Conservation (phyloP, 2,797 vertebrate genomes). For the Zenarchopterus dispar region DNA sequence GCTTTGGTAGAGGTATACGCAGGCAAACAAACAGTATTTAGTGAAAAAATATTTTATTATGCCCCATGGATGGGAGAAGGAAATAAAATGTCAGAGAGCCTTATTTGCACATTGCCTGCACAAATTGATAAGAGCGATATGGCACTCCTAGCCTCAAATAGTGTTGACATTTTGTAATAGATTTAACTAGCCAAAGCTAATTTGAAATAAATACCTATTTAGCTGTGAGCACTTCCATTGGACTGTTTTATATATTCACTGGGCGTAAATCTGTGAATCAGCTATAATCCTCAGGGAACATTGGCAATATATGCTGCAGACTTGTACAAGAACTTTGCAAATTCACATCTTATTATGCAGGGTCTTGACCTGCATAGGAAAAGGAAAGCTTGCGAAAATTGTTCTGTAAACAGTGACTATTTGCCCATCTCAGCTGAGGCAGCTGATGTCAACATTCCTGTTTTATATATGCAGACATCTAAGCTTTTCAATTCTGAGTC, state of each 20-base stretch:
- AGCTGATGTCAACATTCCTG: background rate
- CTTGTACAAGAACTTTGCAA: background rate
- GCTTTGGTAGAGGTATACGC: background rate
- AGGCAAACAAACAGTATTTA: background rate
- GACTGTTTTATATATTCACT: background rate
- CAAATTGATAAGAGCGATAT: background rate
- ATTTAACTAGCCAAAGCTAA: conserved; percentile 5
- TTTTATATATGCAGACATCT: background rate
- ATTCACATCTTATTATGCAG: conserved; percentile 1
- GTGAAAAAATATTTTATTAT: background rate
- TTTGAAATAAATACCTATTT: conserved; percentile 15
- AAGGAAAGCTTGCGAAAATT: conserved; percentile 2
- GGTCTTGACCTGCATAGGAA: conserved; percentile 9
- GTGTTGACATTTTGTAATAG: conserved; percentile 17
- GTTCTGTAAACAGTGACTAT: conserved; percentile 9
- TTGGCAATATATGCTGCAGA: background rate
- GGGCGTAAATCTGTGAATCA: background rate
- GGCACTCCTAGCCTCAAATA: background rate
- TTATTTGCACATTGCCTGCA: conserved; percentile 18
- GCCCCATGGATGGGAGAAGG: background rate
- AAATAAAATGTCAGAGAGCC: conserved; percentile 21
- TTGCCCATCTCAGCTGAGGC: conserved; percentile 6
- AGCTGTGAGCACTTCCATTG: background rate
- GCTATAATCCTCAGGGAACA: background rate
- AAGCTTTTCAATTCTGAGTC: background rate